Evolutionary conservation across 2,113 vertebrate species (phyloP), one percentile per base, ranked within the genome.

Genomic region (Gavialis gangeticus): DNA sequence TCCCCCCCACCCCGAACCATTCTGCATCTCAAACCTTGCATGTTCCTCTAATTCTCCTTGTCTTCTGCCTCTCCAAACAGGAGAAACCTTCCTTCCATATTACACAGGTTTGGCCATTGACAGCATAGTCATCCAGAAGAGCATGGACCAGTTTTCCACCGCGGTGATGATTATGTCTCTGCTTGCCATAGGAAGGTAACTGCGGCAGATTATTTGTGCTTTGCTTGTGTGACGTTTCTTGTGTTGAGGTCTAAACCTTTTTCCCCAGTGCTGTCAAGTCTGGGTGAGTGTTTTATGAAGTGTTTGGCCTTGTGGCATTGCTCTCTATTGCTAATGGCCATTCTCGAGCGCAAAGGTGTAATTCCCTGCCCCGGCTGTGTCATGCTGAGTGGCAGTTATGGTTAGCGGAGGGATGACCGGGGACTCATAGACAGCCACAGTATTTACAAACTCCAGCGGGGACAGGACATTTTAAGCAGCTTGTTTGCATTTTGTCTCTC

Each of bases 61-160:
- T 90, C 6, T 58, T 94, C 7, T 94, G 57, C n/a, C 73, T 89
- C 28, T 84, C 82, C 4, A n/a, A 37, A 21, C 91, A 99, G 99
- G 99, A 91, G 99, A 99, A 95, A 98, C 99, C 46, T 99, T 99
- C 93, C 98, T 99, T 54, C 99, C 99, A 1, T 99, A 98, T 96
- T 99, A 98, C 97, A 99, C 98, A 0, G 99, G 99, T 56, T 96
- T 98, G 85, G 99, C 98, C 86, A 99, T 99, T 2, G 99, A 99
- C 0, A 98, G 98, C 71, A 99, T 99, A 1, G 98, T 99, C 93
- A 98, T 99, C 94, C 98, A 99, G 95, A 98, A 99, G 93, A 99
- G 98, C 98, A 99, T 99, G 99, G 98, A 98, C 78, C 94, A 98
- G 92, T 99, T 99, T 95, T 97, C 97, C 84, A 98, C 97, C 0